phyloP scores from a whole-genome alignment of 2,888 invertebrate genomes.

The Deroplatys truncata region DNA sequence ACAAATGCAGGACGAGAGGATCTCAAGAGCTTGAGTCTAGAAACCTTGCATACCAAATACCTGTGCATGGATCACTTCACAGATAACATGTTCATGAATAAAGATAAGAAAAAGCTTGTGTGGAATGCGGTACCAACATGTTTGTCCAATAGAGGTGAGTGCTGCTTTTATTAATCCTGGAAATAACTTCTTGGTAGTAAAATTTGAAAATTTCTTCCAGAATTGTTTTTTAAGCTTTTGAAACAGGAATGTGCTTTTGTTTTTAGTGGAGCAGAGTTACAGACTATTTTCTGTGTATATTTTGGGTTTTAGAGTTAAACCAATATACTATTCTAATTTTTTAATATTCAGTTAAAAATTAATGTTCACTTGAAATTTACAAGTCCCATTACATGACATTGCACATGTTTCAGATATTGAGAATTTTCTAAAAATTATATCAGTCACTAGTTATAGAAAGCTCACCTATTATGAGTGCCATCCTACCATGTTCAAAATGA shows the following conservation, averaged over 20 bases:
- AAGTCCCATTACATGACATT: too few relatives aligned
- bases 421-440: too few relatives aligned
- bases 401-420: too few relatives aligned
- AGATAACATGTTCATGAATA: conserved; percentile 27
- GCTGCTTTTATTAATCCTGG: background rate
- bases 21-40: background rate
- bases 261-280: background rate
- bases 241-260: background rate
- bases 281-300: too few relatives aligned
- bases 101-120: conserved; percentile 15
- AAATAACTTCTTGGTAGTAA: background rate
- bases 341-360: too few relatives aligned
- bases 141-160: background rate
- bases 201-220: background rate
- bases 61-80: conserved; percentile 25
- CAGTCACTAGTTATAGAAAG: too few relatives aligned
- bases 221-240: background rate
- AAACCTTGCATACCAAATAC: conserved; percentile 10
- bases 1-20: conserved; percentile 27
- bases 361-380: too few relatives aligned
- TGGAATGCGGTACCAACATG: conserved; percentile 27
- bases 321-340: too few relatives aligned
- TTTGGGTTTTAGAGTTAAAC: too few relatives aligned
- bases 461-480: too few relatives aligned
- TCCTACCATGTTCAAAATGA: too few relatives aligned